phyloP scores from a whole-genome alignment of 2,113 vertebrate genomes.

The Ameiurus melas region DNA sequence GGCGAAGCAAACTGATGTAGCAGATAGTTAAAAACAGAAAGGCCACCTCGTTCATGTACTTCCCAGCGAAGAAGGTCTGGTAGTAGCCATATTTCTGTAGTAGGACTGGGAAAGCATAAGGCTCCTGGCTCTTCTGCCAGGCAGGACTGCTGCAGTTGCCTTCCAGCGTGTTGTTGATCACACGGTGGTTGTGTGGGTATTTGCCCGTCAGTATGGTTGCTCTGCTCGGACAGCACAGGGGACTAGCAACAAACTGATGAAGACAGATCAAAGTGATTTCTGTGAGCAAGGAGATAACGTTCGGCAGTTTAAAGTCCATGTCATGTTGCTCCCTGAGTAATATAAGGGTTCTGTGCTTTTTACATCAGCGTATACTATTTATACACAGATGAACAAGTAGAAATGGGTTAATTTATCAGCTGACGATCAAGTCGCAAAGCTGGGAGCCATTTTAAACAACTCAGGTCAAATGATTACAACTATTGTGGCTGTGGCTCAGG shows the following conservation, averaged over 20 bases:
- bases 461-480: neutral
- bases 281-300: neutral
- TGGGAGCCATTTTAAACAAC: neutral
- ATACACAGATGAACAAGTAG: neutral
- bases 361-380: neutral
- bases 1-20: neutral
- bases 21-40: neutral
- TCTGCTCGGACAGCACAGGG: conserved; percentile 94
- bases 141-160: conserved; percentile 94
- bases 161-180: conserved; percentile 94
- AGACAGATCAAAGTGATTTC: neutral
- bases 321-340: neutral
- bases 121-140: conserved; percentile 96
- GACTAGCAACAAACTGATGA: conserved; percentile 91
- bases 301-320: neutral
- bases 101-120: conserved; percentile 82
- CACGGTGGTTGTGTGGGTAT: conserved; percentile 96
- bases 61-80: conserved; percentile 96
- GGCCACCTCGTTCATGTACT: conserved; percentile 93
- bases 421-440: neutral
- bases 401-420: neutral
- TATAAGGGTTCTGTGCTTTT: neutral
- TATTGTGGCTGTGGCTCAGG: no score
- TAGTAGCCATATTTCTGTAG: conserved; percentile 80
- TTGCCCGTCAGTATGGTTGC: conserved; percentile 96